These are phyloP conservation scores for Hydropotes inermis DNA, from an alignment of 2,113 vertebrate species.

Conservation along the genomic window DNA sequence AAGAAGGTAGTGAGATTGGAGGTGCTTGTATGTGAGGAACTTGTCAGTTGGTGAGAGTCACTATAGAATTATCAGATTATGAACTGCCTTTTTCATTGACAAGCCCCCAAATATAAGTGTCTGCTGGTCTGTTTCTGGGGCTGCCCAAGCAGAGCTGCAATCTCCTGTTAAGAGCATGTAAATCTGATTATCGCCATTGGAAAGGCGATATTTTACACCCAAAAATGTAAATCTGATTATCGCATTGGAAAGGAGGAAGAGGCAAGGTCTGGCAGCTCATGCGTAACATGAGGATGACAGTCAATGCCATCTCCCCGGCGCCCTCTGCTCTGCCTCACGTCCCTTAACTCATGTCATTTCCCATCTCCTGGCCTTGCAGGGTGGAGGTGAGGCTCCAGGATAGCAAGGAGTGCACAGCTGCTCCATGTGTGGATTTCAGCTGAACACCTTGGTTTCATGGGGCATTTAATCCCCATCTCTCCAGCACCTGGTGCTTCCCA, in stretches of 20 bases:
- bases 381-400: not conserved
- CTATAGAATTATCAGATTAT: not conserved
- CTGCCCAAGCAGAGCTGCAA: not conserved
- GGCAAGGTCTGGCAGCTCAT: not conserved
- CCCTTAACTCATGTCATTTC: not conserved
- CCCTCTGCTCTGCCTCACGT: not conserved
- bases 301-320: not conserved
- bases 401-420: not conserved
- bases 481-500: not conserved
- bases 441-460: not conserved
- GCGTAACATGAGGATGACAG: not conserved
- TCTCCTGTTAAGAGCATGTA: not conserved
- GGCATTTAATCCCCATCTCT: not conserved
- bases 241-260: not conserved
- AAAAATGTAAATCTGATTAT: not conserved
- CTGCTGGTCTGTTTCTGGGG: not conserved
- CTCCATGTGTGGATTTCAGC: not conserved
- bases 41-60: not conserved
- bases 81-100: not conserved
- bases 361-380: not conserved
- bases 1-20: not conserved
- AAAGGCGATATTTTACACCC: too few relatives aligned
- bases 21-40: not conserved
- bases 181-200: not conserved
- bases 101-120: not conserved